These are phyloP conservation scores for Rhagonycha lutea DNA, from an alignment of 2,888 invertebrate species.

Conservation along the genomic window DNA sequence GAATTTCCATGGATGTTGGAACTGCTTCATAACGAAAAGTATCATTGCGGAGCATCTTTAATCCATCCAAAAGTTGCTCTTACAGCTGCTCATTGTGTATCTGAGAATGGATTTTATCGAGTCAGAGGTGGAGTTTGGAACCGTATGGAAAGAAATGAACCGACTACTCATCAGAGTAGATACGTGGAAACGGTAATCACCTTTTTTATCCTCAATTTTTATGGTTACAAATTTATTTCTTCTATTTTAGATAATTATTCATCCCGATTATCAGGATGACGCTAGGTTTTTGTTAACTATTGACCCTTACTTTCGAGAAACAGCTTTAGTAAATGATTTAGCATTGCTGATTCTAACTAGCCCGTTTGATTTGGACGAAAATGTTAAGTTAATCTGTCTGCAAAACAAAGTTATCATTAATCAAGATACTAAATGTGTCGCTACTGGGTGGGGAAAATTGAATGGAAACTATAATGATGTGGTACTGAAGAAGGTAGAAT, in stretches of 20 bases:
- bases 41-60: constrained; percentile 46
- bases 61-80: constrained; percentile 49
- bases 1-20: constrained; percentile 54
- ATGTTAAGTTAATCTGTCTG: constrained; percentile 46
- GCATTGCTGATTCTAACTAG: constrained; percentile 43
- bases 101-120: constrained; percentile 32
- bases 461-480: constrained; percentile 58
- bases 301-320: constrained; percentile 33
- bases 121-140: constrained; percentile 52
- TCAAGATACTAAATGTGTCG: constrained; percentile 37
- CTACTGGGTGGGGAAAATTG: constrained; percentile 20
- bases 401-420: constrained; percentile 35
- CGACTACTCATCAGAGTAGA: constrained; percentile 47
- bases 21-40: constrained; percentile 38
- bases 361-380: constrained; percentile 40
- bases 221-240: background rate
- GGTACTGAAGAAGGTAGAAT: constrained; percentile 70
- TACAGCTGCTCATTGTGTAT: constrained; percentile 50
- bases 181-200: constrained; percentile 37
- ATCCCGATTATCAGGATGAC: constrained; percentile 37
- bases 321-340: constrained; percentile 44
- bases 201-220: background rate
- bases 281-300: background rate
- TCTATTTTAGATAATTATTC: constrained; percentile 40
- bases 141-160: constrained; percentile 43